Base-by-base conservation (phyloP, 1,140 invertebrate species). In the Theocolax elegans region DNA sequence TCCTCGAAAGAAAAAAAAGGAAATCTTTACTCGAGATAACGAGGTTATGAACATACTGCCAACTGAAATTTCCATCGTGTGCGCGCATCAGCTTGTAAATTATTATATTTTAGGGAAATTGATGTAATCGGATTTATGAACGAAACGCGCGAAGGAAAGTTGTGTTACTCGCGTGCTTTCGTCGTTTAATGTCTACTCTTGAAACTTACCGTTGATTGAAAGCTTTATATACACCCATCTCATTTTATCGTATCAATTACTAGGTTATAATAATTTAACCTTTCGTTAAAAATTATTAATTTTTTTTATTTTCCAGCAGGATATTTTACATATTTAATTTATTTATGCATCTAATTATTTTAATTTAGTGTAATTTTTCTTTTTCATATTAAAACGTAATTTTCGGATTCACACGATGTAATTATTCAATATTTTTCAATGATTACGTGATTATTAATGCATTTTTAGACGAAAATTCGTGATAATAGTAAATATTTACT, bases 121-220 rank as follows among this genome's bases (percentile, higher is more conserved):
- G 54, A 67, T 67, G 53, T 58, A 67, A 67, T 67, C 42, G 65
- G 42, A 67, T 67, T 67, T 27, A 21, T 35, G 53, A 67, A 58
- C 4, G 53, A 56, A 67, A 40, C 23, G 42, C 10, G 4, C 15
- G 1, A 17, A 7, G 58, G 6, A 29, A 49, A 49, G 46, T 49
- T 49, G 46, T 15, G 13, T 17, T 2, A 15, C 21, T 31, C 6
- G 7, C 17, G n/a, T 29, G 31, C 31, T 8, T 58, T 21, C 59
- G 10, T n/a, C 25, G 13, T 62, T 21, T 6, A 21, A 6, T 19
- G 4, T 48, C 2, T 19, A 15, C 6, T 44, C 42, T 44, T 17
- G 42, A 13, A 17, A 3, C 12, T 17, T 6, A 44, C 7, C 42
- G 46, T 51, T 51, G 46, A 51, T 51, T 51, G 48, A 49, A 40